Percentiles rank a stretch among this genome's conserved stretches.
These are phyloP conservation scores for Labeo catla DNA, from an alignment of 2,113 vertebrate genomes.

Conservation along the genomic window DNA sequence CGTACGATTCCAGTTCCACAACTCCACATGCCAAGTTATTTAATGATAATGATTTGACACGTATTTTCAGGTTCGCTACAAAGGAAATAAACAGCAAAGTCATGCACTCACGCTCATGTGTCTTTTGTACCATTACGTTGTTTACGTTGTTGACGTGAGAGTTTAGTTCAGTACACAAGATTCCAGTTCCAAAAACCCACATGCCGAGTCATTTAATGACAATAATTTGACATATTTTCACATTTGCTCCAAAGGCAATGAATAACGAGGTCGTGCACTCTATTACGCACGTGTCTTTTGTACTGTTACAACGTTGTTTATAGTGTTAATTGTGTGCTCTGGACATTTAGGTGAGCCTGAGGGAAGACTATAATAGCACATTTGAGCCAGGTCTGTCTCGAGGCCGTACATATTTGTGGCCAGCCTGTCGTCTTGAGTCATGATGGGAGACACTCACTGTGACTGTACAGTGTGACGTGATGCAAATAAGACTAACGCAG, in stretches of 20 bases:
- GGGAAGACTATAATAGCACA: constrained; percentile 3
- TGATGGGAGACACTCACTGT: not conserved
- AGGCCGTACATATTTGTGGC: not conserved
- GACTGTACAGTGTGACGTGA: constrained; percentile 1
- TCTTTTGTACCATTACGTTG: too few species aligned
- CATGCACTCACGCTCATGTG: too few species aligned
- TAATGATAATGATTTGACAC: not conserved
- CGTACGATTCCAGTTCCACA: not conserved
- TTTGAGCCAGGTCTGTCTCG: constrained; percentile 1
- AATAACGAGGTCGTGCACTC: not conserved
- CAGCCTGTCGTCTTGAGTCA: not conserved
- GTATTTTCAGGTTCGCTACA: not conserved
- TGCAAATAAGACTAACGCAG: constrained; percentile 5
- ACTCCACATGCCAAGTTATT: not conserved
- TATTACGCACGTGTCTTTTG: not conserved
- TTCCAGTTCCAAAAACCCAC: not conserved
- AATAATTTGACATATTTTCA: not conserved
- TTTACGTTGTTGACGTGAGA: not conserved
- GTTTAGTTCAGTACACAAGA: not conserved
- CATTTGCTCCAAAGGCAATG: not conserved
- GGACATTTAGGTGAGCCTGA: not conserved
- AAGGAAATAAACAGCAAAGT: too few species aligned
- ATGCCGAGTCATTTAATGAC: not conserved
- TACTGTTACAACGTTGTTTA: not conserved
- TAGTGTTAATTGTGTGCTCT: not conserved